Base-by-base conservation (phyloP, 1,140 invertebrate species). In the Aphaenogaster rudis region DNA sequence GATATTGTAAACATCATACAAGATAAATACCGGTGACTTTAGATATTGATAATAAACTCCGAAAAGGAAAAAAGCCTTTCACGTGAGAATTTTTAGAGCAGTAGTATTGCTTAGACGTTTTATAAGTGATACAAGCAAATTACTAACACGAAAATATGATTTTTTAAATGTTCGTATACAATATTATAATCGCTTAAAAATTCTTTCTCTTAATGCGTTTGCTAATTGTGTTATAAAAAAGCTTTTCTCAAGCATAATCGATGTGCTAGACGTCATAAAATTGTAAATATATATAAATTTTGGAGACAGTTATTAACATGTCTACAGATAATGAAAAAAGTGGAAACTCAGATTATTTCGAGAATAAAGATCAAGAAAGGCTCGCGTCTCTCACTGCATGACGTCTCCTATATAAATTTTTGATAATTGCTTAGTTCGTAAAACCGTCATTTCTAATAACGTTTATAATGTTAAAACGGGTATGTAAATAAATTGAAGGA, bases 231-330 rank as follows among this genome's bases (percentile, higher is more conserved):
- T 0, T 52, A 28, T 66, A 66, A 39, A 36, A 45, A 33, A 36
- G 42, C 21, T 3, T 54, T 52, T 28, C 15, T 78, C 15, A 52
- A 48, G 17, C 42, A 36, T 39, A 33, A 11, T 7, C 59, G 15
- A 28, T 57, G 28, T 48, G 8, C 6, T 15, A 33, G 15, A 59
- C n/a, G 17, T 71, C 50, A 57, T 45, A 57, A 81, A 81, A 42
- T 81, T 54, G n/a, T 21, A 15, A 71, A 81, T 15, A n/a, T 9
- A 48, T 57, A 71, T 28, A 0, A 28, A 39, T 67, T 39, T 8
- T 11, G 36, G 42, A 50, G 39, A 81, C 8, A 5, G 33, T 81
- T 48, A 69, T 69, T 81, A 81, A 72, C 66, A 33, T 57, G 21
- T 59, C 66, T 57, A 59, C 21, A n/a, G 0, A 13, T 71, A 57